A percentile compares a stretch with the other conserved stretches of the same genome.
These are phyloP conservation scores for Clostera curtula DNA, from an alignment of 2,888 invertebrate genomes.

Conservation along the genomic window DNA sequence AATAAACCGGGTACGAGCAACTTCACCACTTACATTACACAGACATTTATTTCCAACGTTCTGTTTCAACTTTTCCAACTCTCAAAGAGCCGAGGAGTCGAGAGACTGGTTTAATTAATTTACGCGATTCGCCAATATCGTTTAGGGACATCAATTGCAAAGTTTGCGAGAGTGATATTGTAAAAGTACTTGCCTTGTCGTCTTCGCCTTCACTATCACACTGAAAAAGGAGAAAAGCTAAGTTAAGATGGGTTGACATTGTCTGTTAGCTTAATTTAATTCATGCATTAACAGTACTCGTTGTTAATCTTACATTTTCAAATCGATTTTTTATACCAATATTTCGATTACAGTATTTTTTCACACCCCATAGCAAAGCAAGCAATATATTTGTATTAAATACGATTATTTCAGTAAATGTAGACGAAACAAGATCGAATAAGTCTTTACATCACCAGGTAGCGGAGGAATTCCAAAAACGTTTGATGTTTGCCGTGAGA, in stretches of 20 bases:
- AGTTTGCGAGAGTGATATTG: conserved; percentile 23
- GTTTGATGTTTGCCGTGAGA: conserved; percentile 9
- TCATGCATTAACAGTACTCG: conserved; percentile 9
- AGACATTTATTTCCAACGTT: conserved; percentile 65
- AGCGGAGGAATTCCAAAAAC: no score
- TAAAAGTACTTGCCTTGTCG: conserved; percentile 84
- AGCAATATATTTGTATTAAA: no score
- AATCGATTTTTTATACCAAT: no score
- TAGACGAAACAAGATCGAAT: no score
- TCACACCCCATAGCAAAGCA: no score
- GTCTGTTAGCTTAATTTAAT: conserved; percentile 2
- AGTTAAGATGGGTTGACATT: conserved; percentile 13
- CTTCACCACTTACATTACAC: conserved; percentile 68
- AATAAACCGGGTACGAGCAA: conserved; percentile 64
- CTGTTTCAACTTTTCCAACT: conserved; percentile 60
- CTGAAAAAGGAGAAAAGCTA: conserved; percentile 78
- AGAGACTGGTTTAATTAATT: conserved; percentile 58
- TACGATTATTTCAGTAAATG: no score
- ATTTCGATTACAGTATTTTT: no score
- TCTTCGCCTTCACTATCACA: conserved; percentile 96
- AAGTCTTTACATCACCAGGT: no score
- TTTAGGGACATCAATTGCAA: conserved; percentile 28
- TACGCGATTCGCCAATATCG: conserved; percentile 47
- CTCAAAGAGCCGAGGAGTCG: conserved; percentile 41
- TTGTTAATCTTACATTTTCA: conserved; percentile 7